Evolutionary conservation across 2,888 invertebrate species (phyloP), one percentile per base, ranked within the genome.

Genomic region (Villa cingulata): DNA sequence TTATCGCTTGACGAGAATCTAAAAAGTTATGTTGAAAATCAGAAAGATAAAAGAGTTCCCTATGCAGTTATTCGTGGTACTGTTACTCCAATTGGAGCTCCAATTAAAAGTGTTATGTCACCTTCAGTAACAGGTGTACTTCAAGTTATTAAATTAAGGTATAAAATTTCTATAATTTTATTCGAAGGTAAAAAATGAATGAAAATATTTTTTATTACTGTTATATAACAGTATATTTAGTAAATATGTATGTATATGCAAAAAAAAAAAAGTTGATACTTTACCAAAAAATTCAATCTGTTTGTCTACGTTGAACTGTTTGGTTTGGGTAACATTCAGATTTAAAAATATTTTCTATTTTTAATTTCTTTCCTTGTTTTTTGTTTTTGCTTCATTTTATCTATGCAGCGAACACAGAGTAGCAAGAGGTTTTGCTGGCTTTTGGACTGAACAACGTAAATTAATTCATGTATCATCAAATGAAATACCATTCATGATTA

Each of bases 401-500:
- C 10, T 1, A 12, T 32, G 0, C 55, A 84, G 84, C 59, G 87
- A 88, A 68, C 87, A 87, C 72, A 80, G 85, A 6, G 78, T 86
- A 53, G 82, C 86, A n/a, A 73, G 87, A 57, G 84, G 81, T 32
- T 80, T 83, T 6, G 81, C 84, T n/a, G 88, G 88, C 5, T 87
- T 86, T 68, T 88, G 88, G 88, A 80, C 84, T 0, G 86, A 89
- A 58, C 83, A 84, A 59, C 81, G 84, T 37, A 77, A 83, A 53
- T 78, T 82, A 2, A 80, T 90, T 51, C 83, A 86, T 59, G 82
- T 86, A 59, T 80, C 83, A 12, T 79, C 78, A 60, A 86, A 88
- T 63, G 75, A 79, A 44, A 83, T 86, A 60, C 90, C 90, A 3
- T 91, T 91, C 64, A 78, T 78, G 42, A 68, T 91, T 45, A 75